phyloP scores from a whole-genome alignment of 2,797 vertebrate genomes.

The Crocidura indochinensis region DNA sequence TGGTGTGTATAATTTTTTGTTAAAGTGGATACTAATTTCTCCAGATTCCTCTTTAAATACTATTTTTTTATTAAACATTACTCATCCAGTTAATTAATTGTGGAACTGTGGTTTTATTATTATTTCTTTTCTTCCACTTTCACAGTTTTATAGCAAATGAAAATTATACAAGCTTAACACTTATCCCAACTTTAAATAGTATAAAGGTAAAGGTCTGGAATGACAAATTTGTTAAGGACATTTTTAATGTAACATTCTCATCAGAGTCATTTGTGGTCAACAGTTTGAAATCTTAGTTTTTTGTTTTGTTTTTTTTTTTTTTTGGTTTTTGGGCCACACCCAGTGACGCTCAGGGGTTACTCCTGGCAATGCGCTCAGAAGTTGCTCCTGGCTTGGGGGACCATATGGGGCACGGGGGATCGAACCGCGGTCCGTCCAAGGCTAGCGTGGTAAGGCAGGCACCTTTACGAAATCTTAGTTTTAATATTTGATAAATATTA shows the following conservation, averaged over 20 bases:
- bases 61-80: not conserved
- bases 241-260: fast-evolving
- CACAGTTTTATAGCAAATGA: not conserved
- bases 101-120: not conserved
- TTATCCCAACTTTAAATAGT: not conserved
- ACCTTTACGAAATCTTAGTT: no score
- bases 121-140: not conserved
- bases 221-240: not conserved
- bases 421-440: no score
- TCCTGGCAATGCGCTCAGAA: no score
- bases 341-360: no score
- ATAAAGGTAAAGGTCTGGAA: not conserved
- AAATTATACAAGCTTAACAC: not conserved
- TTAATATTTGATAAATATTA: not conserved
- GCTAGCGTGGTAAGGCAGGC: no score
- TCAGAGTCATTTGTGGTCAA: not conserved
- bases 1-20: not conserved
- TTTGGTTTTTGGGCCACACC: no score
- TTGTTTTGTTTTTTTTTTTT: no score
- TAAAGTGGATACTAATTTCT: not conserved
- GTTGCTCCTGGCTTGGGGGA: no score
- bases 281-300: no score
- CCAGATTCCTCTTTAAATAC: not conserved
- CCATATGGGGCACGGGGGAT: no score
- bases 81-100: not conserved